These are phyloP conservation scores for Agapornis canus DNA, from an alignment of 2,797 vertebrate species.

Conservation along the genomic window DNA sequence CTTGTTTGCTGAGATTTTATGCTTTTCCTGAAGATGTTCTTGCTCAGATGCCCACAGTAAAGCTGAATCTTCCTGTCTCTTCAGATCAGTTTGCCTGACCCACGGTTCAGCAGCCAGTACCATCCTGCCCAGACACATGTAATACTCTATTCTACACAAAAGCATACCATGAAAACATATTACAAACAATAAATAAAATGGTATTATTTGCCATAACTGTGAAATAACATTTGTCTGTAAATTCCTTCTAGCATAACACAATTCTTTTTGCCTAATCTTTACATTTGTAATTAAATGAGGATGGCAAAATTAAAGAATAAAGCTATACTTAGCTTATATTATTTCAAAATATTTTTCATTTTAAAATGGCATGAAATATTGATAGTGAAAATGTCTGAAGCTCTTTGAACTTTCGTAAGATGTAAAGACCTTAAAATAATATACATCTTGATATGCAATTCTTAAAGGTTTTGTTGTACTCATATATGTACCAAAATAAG, in stretches of 20 bases:
- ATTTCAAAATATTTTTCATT: neutral
- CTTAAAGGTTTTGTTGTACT: neutral
- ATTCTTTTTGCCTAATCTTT: neutral
- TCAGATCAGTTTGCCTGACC: neutral
- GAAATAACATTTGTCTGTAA: neutral
- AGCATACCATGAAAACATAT: neutral
- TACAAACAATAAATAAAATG: neutral
- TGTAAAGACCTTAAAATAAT: neutral
- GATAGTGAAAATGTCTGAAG: neutral
- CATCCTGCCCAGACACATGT: neutral
- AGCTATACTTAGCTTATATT: neutral
- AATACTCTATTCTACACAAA: neutral
- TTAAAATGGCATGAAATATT: neutral
- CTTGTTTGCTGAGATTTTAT: neutral
- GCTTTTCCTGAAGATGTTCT: neutral
- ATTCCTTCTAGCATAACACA: neutral
- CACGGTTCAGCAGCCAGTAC: neutral
- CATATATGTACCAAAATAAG: neutral
- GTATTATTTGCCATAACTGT: neutral
- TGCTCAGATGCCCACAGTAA: neutral
- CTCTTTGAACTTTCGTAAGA: neutral
- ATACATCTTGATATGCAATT: neutral
- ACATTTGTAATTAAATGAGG: neutral
- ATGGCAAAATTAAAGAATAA: neutral
- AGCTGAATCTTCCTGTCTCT: neutral